Evolutionary conservation across 2,888 invertebrate species (phyloP).

Genomic region (Barypeithes pellucidus): DNA sequence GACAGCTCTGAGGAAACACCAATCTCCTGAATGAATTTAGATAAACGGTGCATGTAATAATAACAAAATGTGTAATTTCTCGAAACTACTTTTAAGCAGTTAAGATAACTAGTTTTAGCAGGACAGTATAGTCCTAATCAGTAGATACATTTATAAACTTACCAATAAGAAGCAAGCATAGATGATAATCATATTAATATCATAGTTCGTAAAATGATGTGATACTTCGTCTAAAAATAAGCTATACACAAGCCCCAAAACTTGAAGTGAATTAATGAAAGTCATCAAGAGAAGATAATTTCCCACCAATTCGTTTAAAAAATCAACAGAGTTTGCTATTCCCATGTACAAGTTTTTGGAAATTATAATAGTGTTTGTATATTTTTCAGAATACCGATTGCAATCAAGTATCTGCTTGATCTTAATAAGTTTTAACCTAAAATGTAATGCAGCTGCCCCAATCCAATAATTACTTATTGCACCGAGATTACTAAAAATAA

Average conservation of each 20-base stretch:
- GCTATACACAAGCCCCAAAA: neutral
- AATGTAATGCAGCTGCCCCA: slow-evolving; percentile 21
- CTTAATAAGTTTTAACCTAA: neutral
- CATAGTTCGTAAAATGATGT: neutral
- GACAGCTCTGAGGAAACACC: too few species aligned
- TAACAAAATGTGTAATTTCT: too few species aligned
- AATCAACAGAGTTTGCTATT: neutral
- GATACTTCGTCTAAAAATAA: neutral
- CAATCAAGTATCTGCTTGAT: neutral
- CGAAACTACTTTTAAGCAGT: too few species aligned
- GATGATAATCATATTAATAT: neutral
- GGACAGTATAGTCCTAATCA: too few species aligned
- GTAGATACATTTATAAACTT: slow-evolving; percentile 19
- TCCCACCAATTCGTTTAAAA: slow-evolving; percentile 32
- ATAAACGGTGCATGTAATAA: too few species aligned
- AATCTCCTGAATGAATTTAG: too few species aligned
- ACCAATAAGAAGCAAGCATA: slow-evolving; percentile 16
- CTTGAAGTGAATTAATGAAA: slow-evolving; percentile 2
- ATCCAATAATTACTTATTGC: slow-evolving; percentile 10
- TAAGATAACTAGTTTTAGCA: too few species aligned
- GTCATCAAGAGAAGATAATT: slow-evolving; percentile 12
- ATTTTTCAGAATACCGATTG: neutral
- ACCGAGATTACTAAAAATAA: neutral
- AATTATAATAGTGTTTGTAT: slow-evolving; percentile 3
- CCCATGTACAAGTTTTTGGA: slow-evolving; percentile 13